phyloP scores from a whole-genome alignment of 2,113 vertebrate genomes.

The Ageneiosus marmoratus region DNA sequence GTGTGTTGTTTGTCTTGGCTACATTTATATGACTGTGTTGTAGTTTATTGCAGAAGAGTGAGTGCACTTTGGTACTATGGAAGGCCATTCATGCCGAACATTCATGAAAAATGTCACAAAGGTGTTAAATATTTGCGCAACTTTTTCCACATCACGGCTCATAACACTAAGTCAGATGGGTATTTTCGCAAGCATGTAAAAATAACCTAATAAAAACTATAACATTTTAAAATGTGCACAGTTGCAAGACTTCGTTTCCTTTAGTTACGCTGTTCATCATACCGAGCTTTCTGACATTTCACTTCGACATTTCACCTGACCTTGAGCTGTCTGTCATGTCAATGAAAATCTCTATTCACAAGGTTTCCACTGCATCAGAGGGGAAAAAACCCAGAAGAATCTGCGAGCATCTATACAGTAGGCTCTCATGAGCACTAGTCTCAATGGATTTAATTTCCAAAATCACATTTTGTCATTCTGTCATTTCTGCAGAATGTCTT shows the following conservation, averaged over 20 bases:
- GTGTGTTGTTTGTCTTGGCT: neutral
- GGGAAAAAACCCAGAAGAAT: neutral
- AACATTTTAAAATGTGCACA: neutral
- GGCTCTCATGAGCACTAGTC: neutral
- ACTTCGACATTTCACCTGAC: neutral
- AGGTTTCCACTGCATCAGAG: neutral
- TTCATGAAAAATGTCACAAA: neutral
- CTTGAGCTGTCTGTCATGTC: neutral
- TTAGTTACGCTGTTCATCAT: neutral
- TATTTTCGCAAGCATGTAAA: neutral
- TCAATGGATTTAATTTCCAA: neutral
- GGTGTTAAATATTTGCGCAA: neutral
- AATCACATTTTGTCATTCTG: neutral
- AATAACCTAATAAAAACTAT: neutral
- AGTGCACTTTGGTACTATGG: neutral
- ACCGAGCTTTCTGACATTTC: neutral
- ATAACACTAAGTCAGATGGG: neutral
- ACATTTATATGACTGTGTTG: neutral
- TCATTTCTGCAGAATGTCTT: neutral
- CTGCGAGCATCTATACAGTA: neutral
- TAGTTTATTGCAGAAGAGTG: neutral
- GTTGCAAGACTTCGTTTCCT: neutral
- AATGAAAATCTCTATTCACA: neutral
- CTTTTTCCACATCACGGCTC: neutral
- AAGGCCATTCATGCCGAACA: neutral